A percentile compares a stretch with the other conserved stretches of the same genome.
phyloP scores from a whole-genome alignment of 2,113 vertebrate genomes.

The Macroglossus sobrinus region DNA sequence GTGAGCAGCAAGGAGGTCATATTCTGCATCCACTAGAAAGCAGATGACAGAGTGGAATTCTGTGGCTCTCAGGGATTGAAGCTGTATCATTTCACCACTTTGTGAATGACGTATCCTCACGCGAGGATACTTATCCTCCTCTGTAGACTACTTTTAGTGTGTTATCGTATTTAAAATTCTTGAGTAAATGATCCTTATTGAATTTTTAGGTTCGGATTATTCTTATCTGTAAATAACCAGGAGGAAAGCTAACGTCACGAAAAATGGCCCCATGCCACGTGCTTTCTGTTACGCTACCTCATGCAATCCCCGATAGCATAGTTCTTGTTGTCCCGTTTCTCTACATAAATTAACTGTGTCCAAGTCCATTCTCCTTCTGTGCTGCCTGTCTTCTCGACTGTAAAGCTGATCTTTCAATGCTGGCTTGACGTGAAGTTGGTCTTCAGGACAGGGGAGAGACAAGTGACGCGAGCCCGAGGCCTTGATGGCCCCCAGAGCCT shows the following conservation, averaged over 20 bases:
- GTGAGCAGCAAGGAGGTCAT: background rate
- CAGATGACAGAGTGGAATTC: too few relatives aligned
- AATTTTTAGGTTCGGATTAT: background rate
- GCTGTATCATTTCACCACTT: background rate
- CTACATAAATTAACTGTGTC: background rate
- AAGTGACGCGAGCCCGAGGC: background rate
- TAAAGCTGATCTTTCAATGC: background rate
- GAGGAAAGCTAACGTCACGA: background rate
- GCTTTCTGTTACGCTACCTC: background rate
- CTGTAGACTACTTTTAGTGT: background rate
- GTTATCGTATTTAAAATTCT: background rate
- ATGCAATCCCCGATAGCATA: background rate
- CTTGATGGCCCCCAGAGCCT: background rate
- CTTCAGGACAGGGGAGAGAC: background rate
- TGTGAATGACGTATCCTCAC: background rate
- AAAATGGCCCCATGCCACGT: rapidly evolving
- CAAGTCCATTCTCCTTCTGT: background rate
- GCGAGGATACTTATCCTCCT: background rate
- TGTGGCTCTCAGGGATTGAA: background rate
- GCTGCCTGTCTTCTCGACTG: background rate
- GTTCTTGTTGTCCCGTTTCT: background rate
- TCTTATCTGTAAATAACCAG: background rate
- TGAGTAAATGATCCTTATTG: background rate
- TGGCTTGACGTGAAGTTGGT: background rate
- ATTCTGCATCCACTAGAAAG: background rate